These are phyloP conservation scores for Melanostoma scalare DNA, from an alignment of 2,888 invertebrate species.

Conservation along the genomic window DNA sequence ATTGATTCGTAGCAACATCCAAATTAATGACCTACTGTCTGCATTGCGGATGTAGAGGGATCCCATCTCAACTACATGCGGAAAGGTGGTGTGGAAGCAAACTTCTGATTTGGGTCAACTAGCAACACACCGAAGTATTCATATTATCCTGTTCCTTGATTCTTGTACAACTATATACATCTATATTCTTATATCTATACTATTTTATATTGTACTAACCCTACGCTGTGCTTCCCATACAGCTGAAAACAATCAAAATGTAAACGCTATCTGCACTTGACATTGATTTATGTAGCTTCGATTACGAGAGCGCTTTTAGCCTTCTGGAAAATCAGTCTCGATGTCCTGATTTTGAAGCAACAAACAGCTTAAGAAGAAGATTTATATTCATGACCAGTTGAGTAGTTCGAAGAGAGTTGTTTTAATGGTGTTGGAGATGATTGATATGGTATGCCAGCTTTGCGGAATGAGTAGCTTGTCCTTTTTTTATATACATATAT, in stretches of 20 bases:
- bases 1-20: constrained; percentile 56
- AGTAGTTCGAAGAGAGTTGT: constrained; percentile 70
- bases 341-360: constrained; percentile 71
- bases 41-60: constrained; percentile 45
- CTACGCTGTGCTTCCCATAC: constrained; percentile 21
- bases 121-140: constrained; percentile 60
- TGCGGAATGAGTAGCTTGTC: constrained; percentile 35
- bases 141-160: constrained; percentile 44
- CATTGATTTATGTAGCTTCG: constrained; percentile 72
- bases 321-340: constrained; percentile 68
- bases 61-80: constrained; percentile 14
- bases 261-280: constrained; percentile 71
- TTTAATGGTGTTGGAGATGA: constrained; percentile 71
- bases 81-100: constrained; percentile 39
- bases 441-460: constrained; percentile 53
- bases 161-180: constrained; percentile 31
- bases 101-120: constrained; percentile 57
- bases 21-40: constrained; percentile 57
- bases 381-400: constrained; percentile 73
- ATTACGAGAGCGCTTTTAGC: constrained; percentile 67
- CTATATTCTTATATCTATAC: constrained; percentile 39
- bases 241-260: constrained; percentile 69
- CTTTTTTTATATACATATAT: constrained; percentile 6
- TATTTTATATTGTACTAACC: constrained; percentile 2
- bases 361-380: constrained; percentile 71